Base-by-base conservation (phyloP, 2,113 vertebrate species). In the Recurvirostra avosetta region DNA sequence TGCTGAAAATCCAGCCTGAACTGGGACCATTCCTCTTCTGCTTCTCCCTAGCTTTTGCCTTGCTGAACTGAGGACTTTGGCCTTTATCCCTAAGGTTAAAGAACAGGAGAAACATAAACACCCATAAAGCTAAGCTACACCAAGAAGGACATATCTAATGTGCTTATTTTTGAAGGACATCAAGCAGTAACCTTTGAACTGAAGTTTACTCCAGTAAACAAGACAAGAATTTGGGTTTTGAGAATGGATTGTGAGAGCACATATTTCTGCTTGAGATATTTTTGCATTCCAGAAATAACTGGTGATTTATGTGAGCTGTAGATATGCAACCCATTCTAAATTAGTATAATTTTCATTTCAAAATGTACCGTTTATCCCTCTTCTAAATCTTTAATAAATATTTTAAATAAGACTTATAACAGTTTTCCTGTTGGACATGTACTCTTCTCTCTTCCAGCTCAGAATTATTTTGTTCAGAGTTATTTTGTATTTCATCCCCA, bases 271-370 rank as follows among this genome's bases (percentile, higher is more conserved):
- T 65, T 47, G 40, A 63, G 40, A 34, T 81, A 21, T 52, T 68
- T 94, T 91, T 89, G 49, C 70, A 68, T 96, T 95, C 77, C 90
- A 94, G 77, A 90, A 95, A 95, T 91, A 94, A 58, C 62, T 85
- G 34, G 25, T 89, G 55, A 84, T 74, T 95, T 87, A 38, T 81
- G 29, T 91, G 61, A 85, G 15, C 80, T 72, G 47, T 43, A 79
- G 65, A 68, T 76, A 84, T 29, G 34, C 62, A 82, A 78, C 22
- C 27, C 2, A 0, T 68, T 78, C 56, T 61, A 87, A 94, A 72
- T 49, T 15, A 85, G 36, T 47, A 40, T 49, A 50, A 36, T 81
- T 78, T 77, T 77, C 0, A 13, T 87, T 81, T 85, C 5, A 81
- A 89, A 94, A 75, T 47, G 18, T 56, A 45, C 52, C 72, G 12